phyloP scores from a whole-genome alignment of 2,113 vertebrate species.

The Calypte anna region DNA sequence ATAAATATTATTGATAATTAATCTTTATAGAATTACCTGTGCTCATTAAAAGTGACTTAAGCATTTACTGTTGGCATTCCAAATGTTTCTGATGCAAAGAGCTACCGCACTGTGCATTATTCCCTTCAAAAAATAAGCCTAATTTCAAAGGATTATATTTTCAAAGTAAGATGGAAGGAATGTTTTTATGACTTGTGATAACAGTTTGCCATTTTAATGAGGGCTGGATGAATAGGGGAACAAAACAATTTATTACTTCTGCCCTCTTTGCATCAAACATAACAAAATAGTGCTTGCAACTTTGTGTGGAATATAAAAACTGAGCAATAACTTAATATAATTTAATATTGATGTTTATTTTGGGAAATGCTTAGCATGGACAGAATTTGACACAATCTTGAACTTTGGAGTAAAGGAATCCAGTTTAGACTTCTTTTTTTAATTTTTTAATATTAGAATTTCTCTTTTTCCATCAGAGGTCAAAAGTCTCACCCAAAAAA shows the following conservation, averaged over 20 bases:
- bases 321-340: neutral
- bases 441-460: neutral
- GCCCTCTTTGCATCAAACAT: neutral
- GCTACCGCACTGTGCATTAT: neutral
- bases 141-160: constrained; percentile 14
- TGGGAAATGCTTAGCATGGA: constrained; percentile 5
- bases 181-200: constrained; percentile 10
- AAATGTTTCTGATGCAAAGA: neutral
- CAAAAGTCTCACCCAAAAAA: neutral
- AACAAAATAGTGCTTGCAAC: neutral
- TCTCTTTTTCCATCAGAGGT: neutral
- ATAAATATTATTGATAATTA: constrained; percentile 13
- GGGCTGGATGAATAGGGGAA: neutral
- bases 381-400: constrained; percentile 17
- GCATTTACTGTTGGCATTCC: constrained; percentile 3
- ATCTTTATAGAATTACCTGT: neutral
- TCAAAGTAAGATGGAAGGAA: constrained; percentile 1
- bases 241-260: neutral
- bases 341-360: neutral
- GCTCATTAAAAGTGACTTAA: neutral
- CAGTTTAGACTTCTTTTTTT: neutral
- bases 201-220: neutral
- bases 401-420: neutral
- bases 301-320: constrained; percentile 16
- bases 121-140: neutral